phyloP scores from a whole-genome alignment of 2,888 invertebrate genomes.

The Nesidiocoris tenuis region DNA sequence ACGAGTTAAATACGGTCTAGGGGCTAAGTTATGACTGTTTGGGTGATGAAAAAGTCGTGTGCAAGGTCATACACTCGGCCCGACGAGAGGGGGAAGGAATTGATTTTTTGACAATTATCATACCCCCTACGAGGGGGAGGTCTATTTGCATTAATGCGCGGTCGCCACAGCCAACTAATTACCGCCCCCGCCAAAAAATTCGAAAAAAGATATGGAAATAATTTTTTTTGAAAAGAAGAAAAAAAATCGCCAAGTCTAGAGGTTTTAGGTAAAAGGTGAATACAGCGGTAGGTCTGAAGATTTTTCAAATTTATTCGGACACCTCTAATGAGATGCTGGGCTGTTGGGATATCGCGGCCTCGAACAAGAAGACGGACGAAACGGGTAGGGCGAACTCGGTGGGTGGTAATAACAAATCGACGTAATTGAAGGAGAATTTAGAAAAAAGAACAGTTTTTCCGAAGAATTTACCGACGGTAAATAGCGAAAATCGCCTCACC shows the following conservation, averaged over 20 bases:
- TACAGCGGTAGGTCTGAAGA: not conserved
- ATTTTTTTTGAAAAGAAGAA: not conserved
- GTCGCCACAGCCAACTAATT: not conserved
- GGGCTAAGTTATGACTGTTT: slow-evolving; percentile 31
- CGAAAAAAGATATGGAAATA: slow-evolving; percentile 9
- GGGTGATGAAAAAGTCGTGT: slow-evolving; percentile 30
- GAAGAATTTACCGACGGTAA: too few relatives aligned
- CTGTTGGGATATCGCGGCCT: too few relatives aligned
- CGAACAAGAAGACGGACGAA: too few relatives aligned
- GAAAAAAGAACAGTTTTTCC: too few relatives aligned
- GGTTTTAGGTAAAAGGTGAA: too few relatives aligned
- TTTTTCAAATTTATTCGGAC: not conserved
- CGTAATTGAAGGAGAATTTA: too few relatives aligned
- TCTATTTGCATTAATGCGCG: slow-evolving; percentile 32
- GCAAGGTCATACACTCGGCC: slow-evolving; percentile 34
- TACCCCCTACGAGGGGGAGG: slow-evolving; percentile 22
- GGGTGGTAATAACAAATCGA: too few relatives aligned
- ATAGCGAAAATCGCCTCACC: slow-evolving; percentile 14
- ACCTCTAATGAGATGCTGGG: not conserved
- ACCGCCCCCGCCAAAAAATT: not conserved
- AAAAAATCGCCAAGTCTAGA: not conserved
- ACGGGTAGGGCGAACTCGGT: too few relatives aligned
- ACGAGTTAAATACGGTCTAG: not conserved
- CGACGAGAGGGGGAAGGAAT: slow-evolving; percentile 23
- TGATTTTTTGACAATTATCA: slow-evolving; percentile 44